Evolutionary conservation across 2,113 vertebrate species (phyloP).

Genomic region (Emydura subglobosa): DNA sequence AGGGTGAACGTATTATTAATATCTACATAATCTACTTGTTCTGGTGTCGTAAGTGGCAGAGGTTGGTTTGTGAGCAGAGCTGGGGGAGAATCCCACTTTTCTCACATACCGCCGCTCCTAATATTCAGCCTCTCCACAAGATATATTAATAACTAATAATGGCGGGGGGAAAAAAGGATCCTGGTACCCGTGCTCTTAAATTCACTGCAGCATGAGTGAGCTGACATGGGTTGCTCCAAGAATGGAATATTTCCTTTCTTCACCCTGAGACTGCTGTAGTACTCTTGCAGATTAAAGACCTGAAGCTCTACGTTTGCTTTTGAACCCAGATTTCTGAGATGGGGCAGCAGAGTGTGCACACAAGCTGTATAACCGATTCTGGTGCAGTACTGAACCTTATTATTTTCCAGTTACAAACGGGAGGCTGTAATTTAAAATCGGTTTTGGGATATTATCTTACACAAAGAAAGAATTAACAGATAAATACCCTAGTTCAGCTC

Average conservation of each 20-base stretch:
- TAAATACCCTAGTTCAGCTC: background rate
- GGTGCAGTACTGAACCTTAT: background rate
- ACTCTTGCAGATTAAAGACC: background rate
- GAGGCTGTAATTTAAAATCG: background rate
- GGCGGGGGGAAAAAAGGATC: background rate
- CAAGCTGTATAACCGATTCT: background rate
- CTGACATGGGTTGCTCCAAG: background rate
- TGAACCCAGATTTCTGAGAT: background rate
- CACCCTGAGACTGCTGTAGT: background rate
- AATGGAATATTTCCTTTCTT: background rate
- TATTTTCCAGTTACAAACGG: background rate
- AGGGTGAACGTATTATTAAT: fast-evolving
- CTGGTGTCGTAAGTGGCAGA: background rate
- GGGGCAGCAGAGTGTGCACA: background rate
- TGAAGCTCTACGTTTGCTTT: background rate
- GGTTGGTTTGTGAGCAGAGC: background rate
- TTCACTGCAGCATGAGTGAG: background rate
- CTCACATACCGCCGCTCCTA: fast-evolving
- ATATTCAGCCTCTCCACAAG: background rate
- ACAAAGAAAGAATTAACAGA: background rate
- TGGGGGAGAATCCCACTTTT: fast-evolving
- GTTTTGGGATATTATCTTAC: fast-evolving
- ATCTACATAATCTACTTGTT: fast-evolving
- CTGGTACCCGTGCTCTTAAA: background rate
- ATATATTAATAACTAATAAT: fast-evolving